phyloP scores from a whole-genome alignment of 2,113 vertebrate species.

The Charina bottae region DNA sequence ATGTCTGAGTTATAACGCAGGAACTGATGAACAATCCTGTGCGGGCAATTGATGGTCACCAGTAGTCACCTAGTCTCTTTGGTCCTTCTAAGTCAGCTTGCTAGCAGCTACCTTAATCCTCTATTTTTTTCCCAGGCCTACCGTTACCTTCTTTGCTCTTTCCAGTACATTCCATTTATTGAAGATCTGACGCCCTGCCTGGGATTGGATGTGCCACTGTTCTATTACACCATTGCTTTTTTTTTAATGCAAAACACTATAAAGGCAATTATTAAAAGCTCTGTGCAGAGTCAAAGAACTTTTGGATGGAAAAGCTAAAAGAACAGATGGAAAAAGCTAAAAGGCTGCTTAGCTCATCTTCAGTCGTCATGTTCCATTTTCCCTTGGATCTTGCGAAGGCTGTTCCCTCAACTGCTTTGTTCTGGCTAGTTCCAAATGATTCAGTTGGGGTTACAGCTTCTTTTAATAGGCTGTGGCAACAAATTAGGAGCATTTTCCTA shows the following conservation, averaged over 20 bases:
- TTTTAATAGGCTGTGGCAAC: conserved; percentile 33
- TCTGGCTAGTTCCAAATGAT: conserved; percentile 57
- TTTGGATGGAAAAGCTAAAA: conserved; percentile 48
- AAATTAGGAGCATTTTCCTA: conserved; percentile 35
- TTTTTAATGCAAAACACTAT: conserved; percentile 55
- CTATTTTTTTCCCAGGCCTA: not conserved
- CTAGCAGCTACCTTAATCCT: conserved; percentile 4
- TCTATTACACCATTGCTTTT: conserved; percentile 48
- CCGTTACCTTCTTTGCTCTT: conserved; percentile 9
- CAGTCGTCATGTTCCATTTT: conserved; percentile 39
- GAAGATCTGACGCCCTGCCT: not conserved
- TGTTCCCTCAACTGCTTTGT: conserved; percentile 60
- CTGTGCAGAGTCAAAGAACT: conserved; percentile 64
- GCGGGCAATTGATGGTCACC: not conserved
- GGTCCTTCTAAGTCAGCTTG: not conserved
- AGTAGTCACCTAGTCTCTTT: not conserved
- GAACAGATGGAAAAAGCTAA: conserved; percentile 52
- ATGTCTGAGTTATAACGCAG: not conserved
- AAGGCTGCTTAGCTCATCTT: conserved; percentile 57
- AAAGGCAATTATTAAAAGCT: conserved; percentile 64
- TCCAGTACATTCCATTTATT: conserved; percentile 3
- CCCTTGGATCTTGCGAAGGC: conserved; percentile 45
- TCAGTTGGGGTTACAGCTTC: conserved; percentile 47
- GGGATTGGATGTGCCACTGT: conserved; percentile 1
- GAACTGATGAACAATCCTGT: not conserved